phyloP scores from a whole-genome alignment of 2,888 invertebrate genomes.

The Caenorhabditis doughertyi region DNA sequence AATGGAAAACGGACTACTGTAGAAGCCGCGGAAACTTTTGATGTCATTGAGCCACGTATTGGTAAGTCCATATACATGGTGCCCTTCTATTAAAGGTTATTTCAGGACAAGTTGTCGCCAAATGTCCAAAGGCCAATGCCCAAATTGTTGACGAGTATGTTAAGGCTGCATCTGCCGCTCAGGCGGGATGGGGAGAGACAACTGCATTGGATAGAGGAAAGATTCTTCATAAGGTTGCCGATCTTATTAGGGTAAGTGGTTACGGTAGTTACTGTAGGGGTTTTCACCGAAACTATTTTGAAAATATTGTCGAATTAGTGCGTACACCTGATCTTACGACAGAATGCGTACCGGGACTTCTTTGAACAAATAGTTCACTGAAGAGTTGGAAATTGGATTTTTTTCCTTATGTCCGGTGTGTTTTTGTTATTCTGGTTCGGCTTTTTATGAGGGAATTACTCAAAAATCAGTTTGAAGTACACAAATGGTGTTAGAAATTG shows the following conservation, averaged over 20 bases:
- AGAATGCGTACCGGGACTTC: too few relatives aligned
- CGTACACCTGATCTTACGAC: too few relatives aligned
- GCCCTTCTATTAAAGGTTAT: background rate
- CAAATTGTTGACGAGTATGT: conserved; percentile 67
- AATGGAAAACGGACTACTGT: conserved; percentile 67
- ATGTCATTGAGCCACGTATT: conserved; percentile 77
- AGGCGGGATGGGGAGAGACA: conserved; percentile 61
- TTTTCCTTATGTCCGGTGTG: too few relatives aligned
- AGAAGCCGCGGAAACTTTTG: conserved; percentile 62
- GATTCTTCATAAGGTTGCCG: conserved; percentile 75
- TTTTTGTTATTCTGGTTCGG: too few relatives aligned
- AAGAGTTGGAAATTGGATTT: too few relatives aligned
- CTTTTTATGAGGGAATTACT: too few relatives aligned
- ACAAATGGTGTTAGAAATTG: too few relatives aligned
- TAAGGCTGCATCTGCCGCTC: conserved; percentile 49
- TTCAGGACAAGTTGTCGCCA: conserved; percentile 66
- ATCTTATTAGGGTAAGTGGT: conserved; percentile 72
- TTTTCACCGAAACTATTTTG: too few relatives aligned
- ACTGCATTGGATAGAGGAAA: conserved; percentile 76
- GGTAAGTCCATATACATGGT: conserved; percentile 70
- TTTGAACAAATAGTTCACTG: too few relatives aligned
- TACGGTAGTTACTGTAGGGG: too few relatives aligned
- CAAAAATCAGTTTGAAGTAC: too few relatives aligned
- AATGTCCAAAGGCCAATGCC: conserved; percentile 62
- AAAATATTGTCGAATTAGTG: too few relatives aligned